Conservation (phyloP, 2,797 vertebrate genomes). For the Catamblyrhynchus diadema region DNA sequence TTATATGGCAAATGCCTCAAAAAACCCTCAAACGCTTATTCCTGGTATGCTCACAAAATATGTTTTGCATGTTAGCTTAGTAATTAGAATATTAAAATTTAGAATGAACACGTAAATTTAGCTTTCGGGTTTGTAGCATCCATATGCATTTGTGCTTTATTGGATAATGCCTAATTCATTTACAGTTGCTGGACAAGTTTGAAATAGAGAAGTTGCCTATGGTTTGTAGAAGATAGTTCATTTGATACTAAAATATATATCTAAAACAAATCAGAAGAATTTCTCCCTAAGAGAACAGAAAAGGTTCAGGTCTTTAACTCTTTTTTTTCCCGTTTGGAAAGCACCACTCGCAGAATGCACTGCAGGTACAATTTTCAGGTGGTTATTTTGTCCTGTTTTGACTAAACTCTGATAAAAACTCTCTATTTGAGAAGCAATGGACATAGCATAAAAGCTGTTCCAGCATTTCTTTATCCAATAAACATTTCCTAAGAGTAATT, state of each 20-base stretch:
- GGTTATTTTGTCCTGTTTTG: not conserved
- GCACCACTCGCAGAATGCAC: not conserved
- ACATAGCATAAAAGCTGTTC: not conserved
- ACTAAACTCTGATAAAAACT: not conserved
- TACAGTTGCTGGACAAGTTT: not conserved
- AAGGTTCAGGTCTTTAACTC: not conserved
- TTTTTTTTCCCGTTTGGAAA: not conserved
- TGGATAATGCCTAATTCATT: not conserved
- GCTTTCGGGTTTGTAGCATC: not conserved
- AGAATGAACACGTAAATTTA: not conserved
- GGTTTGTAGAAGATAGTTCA: not conserved
- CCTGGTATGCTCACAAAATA: not conserved
- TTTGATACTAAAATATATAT: not conserved
- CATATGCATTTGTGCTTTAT: not conserved
- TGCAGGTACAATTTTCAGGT: not conserved
- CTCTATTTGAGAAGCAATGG: not conserved
- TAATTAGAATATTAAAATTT: not conserved
- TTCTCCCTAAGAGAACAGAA: not conserved
- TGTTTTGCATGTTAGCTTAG: not conserved
- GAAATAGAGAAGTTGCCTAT: not conserved
- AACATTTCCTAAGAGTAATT: not conserved
- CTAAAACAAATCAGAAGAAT: not conserved
- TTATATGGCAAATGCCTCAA: not conserved
- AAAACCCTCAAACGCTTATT: not conserved
- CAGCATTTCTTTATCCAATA: not conserved